Evolutionary conservation across 2,113 vertebrate genomes (phyloP), one percentile per base, ranked within the genome.

Genomic region (Sporophila hypoxantha): DNA sequence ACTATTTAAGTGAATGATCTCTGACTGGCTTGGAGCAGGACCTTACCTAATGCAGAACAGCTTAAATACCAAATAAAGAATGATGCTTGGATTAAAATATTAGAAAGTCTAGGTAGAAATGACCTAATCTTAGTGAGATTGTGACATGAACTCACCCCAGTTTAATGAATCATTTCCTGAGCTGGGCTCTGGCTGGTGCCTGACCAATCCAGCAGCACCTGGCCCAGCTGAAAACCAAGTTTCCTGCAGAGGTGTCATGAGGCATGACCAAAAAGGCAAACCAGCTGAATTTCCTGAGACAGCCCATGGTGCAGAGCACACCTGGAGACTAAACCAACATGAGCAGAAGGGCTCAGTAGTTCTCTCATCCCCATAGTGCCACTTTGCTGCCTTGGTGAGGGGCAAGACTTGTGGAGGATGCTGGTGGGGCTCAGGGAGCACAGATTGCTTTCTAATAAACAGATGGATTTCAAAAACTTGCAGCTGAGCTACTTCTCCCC

Each of bases 91-190:
- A 77, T 93, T 83, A 91, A 94, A 90, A 73, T 85, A 55, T 71
- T 74, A 89, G 49, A 37, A 92, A 80, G 65, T 57, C 53, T 89
- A 82, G 87, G 84, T 85, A 85, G 91, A 78, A 91, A 76, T 87
- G 10, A 93, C 68, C 74, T 94, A 83, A 91, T 91, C 29, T 61
- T 25, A 87, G 30, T 61, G 29, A 87, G 65, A 32, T 5, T 77
- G 42, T 93, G 85, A 93, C 56, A 87, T 85, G 61, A 85, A 92
- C 41, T 88, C 77, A 71, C 74, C 10, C 3, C 2, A 74, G 22
- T 80, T 85, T 85, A 82, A 87, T 7, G 59, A 67, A 75, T 82
- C 3, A 7, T 82, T 94, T 86, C 91, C 84, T 84, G 84, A 88
- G 32, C 65, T 29, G 20, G 44, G 52, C 19, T 49, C 53, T 71